Percentiles rank a stretch among this genome's conserved stretches.
Conservation (phyloP, 2,113 vertebrate species). For the Corapipo altera region DNA sequence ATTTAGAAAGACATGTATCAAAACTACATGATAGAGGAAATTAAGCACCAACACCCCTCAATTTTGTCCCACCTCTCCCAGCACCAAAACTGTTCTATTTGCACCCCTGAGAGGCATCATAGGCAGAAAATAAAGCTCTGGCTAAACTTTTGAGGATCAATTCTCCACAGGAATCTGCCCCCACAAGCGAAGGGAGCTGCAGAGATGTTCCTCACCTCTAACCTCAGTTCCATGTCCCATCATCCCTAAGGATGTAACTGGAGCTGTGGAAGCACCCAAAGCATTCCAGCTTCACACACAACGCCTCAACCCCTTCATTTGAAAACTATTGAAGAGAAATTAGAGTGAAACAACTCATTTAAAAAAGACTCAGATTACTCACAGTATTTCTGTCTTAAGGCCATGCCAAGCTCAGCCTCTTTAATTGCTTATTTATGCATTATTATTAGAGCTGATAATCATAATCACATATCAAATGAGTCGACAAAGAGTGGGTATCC, state of each 20-base stretch:
- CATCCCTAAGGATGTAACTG: fast-evolving
- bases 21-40: not conserved
- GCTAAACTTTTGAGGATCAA: not conserved
- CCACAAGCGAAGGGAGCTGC: not conserved
- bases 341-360: not conserved
- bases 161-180: not conserved
- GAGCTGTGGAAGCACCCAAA: not conserved
- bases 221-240: fast-evolving
- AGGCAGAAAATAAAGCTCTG: not conserved
- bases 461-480: constrained; percentile 44
- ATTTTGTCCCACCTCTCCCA: not conserved
- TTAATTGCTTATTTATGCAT: constrained; percentile 56
- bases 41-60: not conserved
- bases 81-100: too few relatives aligned
- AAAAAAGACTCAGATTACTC: not conserved
- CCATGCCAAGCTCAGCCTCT: not conserved
- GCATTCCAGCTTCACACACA: not conserved
- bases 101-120: not conserved
- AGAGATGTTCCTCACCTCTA: not conserved
- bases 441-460: constrained; percentile 50
- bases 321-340: not conserved
- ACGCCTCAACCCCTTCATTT: not conserved
- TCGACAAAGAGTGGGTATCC: not conserved
- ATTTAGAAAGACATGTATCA: not conserved
- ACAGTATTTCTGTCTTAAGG: not conserved